These are phyloP conservation scores for Hirundichthys speculiger DNA, from an alignment of 2,113 vertebrate genomes.

Conservation along the genomic window DNA sequence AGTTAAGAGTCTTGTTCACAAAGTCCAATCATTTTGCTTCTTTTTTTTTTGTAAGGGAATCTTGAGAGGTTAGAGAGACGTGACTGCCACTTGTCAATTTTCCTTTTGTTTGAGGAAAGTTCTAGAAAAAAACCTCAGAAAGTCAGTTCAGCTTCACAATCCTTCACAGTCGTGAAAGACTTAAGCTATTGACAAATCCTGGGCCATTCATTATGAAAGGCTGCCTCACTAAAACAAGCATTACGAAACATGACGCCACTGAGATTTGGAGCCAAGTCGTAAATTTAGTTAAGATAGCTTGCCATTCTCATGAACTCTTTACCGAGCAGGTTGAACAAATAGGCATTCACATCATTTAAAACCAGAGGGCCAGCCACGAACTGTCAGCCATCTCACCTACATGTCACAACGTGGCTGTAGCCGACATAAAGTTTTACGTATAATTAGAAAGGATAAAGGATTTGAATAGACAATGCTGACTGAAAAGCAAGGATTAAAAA, in stretches of 20 bases:
- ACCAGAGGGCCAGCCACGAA: constrained; percentile 13
- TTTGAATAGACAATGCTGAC: background rate
- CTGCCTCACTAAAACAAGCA: constrained; percentile 54
- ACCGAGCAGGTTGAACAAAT: constrained; percentile 54
- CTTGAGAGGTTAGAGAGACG: background rate
- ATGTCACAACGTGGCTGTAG: constrained; percentile 4
- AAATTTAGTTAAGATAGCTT: constrained; percentile 69
- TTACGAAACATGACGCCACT: constrained; percentile 65
- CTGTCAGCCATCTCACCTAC: constrained; percentile 19
- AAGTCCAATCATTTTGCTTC: background rate
- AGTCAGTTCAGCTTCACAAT: background rate
- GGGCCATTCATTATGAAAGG: constrained; percentile 44
- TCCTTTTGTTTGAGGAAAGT: background rate
- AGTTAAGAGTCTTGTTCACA: constrained; percentile 3
- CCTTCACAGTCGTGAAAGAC: constrained; percentile 35
- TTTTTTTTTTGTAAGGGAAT: background rate
- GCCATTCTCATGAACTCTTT: constrained; percentile 76
- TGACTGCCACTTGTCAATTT: background rate
- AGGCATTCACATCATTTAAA: constrained; percentile 60
- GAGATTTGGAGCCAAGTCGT: constrained; percentile 61
- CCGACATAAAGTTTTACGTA: background rate
- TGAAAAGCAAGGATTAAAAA: background rate
- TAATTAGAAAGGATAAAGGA: constrained; percentile 16
- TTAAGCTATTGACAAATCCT: constrained; percentile 52
- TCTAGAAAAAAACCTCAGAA: background rate